Evolutionary conservation across 2,113 vertebrate genomes (phyloP).

Genomic region (Lampris megalopsis): DNA sequence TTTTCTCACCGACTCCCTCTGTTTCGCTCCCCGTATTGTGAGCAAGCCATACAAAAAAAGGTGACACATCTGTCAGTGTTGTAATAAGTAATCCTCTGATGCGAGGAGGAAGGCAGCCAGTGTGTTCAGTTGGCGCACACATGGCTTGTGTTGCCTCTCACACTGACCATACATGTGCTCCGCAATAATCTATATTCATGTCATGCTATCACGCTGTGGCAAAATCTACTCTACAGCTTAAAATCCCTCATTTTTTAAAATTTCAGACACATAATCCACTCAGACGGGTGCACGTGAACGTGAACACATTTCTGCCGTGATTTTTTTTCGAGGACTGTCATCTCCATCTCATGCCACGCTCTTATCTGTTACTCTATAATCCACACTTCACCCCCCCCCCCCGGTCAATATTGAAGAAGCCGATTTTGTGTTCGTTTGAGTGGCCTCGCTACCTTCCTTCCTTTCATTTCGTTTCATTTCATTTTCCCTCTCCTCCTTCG

Average conservation of each 20-base stretch:
- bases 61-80: constrained; percentile 50
- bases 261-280: neutral
- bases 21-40: neutral
- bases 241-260: constrained; percentile 16
- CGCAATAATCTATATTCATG: neutral
- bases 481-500: neutral
- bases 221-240: constrained; percentile 4
- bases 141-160: constrained; percentile 39
- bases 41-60: constrained; percentile 5
- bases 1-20: neutral
- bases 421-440: neutral
- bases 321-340: constrained; percentile 9
- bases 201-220: neutral
- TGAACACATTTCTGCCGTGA: neutral
- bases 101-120: constrained; percentile 31
- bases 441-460: neutral
- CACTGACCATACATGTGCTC: constrained; percentile 40
- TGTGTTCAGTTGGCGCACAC: constrained; percentile 51
- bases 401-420: neutral
- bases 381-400: neutral
- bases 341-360: neutral
- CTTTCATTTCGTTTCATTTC: neutral
- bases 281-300: constrained; percentile 4
- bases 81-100: constrained; percentile 62
- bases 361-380: neutral